A percentile compares a stretch with the other conserved stretches of the same genome.
phyloP scores from a whole-genome alignment of 1,140 invertebrate species.

The Brachionus calyciflorus region DNA sequence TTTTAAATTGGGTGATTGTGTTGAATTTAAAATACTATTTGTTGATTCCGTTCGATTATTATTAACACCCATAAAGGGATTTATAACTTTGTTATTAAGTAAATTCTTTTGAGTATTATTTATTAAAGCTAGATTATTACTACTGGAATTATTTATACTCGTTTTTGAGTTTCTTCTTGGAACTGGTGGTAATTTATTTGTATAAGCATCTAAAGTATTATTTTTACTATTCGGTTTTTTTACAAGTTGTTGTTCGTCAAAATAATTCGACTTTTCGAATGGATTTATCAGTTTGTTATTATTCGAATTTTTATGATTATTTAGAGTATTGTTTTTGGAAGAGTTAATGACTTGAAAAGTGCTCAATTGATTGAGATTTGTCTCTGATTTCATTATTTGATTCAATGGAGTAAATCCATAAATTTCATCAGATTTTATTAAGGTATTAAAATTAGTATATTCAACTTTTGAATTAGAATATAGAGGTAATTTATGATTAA shows the following conservation, averaged over 20 bases:
- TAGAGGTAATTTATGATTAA: neutral
- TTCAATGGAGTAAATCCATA: slow-evolving; percentile 22
- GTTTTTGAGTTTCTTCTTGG: slow-evolving; percentile 16
- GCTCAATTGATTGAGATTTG: slow-evolving; percentile 10
- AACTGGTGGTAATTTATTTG: slow-evolving; percentile 1
- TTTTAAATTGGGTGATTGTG: no score
- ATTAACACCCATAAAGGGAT: no score
- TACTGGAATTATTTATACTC: slow-evolving; percentile 17
- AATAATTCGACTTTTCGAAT: neutral
- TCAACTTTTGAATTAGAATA: neutral
- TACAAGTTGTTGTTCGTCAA: no score
- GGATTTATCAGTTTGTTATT: neutral
- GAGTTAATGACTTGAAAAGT: slow-evolving; percentile 13
- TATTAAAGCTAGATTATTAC: neutral
- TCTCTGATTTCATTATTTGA: slow-evolving; percentile 13
- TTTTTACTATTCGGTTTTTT: neutral
- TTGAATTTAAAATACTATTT: no score
- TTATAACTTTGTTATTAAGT: neutral
- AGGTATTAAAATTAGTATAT: slow-evolving; percentile 5
- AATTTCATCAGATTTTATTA: slow-evolving; percentile 10
- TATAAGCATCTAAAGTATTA: neutral
- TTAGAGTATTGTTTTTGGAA: slow-evolving; percentile 5
- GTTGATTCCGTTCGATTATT: no score
- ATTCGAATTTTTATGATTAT: neutral
- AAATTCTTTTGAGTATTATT: neutral